Conservation (phyloP, 2,113 vertebrate species). For the Ictidomys tridecemlineatus region DNA sequence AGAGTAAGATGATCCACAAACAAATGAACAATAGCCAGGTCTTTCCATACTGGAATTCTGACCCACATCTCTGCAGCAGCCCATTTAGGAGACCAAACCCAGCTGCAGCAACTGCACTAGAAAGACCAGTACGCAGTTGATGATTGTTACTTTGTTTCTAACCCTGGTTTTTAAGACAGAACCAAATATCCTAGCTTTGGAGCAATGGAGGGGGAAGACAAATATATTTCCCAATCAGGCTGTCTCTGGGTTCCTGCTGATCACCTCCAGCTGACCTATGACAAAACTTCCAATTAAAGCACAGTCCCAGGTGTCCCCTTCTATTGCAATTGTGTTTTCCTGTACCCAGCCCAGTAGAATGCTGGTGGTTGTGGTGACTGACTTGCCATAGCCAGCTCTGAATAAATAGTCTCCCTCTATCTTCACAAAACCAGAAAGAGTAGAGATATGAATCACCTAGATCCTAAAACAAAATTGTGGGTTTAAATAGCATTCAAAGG, state of each 20-base stretch:
- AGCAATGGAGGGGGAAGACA: neutral
- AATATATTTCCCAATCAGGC: neutral
- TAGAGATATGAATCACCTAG: neutral
- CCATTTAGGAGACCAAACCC: neutral
- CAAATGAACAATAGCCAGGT: neutral
- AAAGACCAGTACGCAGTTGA: neutral
- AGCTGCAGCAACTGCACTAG: fast-evolving
- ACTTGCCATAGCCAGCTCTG: neutral
- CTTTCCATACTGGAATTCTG: neutral
- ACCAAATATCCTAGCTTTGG: neutral
- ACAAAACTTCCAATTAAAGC: neutral
- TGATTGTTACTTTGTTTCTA: neutral
- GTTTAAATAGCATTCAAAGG: neutral
- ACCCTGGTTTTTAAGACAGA: neutral
- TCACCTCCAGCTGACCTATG: neutral
- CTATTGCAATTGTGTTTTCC: fast-evolving
- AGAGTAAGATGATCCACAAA: neutral
- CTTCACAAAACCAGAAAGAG: neutral
- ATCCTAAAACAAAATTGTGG: neutral
- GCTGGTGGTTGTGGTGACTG: neutral
- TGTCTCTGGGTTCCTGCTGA: neutral
- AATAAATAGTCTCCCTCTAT: neutral
- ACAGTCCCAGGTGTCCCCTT: neutral
- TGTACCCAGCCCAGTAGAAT: neutral
- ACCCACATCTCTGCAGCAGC: neutral